Evolutionary conservation across 1,140 invertebrate species (phyloP).

Genomic region (Drosophila repletoides): DNA sequence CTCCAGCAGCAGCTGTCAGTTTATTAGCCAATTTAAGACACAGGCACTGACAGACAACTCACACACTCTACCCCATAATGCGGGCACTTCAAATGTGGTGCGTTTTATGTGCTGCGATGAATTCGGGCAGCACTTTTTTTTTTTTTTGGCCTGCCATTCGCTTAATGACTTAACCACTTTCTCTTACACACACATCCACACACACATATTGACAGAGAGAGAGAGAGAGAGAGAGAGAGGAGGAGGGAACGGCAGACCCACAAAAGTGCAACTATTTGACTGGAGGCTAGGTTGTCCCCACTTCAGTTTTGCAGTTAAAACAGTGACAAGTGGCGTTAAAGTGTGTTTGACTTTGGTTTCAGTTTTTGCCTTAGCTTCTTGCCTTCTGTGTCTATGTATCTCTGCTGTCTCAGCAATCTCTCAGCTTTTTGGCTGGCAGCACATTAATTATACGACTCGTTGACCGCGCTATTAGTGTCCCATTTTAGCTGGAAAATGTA

Average conservation of each 20-base stretch:
- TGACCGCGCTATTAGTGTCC: slow-evolving; percentile 70
- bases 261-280: slow-evolving; percentile 69
- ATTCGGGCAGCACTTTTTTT: slow-evolving; percentile 70
- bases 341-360: slow-evolving; percentile 71
- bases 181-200: slow-evolving; percentile 3
- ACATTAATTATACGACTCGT: slow-evolving; percentile 78
- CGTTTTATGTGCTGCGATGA: slow-evolving; percentile 79
- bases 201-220: neutral
- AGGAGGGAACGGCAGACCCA: slow-evolving; percentile 28
- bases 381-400: neutral
- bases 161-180: slow-evolving; percentile 61
- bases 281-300: slow-evolving; percentile 10
- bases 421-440: slow-evolving; percentile 39
- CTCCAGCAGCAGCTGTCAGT: slow-evolving; percentile 52
- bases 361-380: slow-evolving; percentile 39
- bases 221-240: neutral
- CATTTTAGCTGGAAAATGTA: slow-evolving; percentile 63
- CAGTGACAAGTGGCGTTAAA: slow-evolving; percentile 57
- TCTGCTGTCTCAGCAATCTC: slow-evolving; percentile 11
- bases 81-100: slow-evolving; percentile 52
- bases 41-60: slow-evolving; percentile 52
- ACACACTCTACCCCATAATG: slow-evolving; percentile 14
- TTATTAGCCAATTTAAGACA: slow-evolving; percentile 78
- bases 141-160: slow-evolving; percentile 65
- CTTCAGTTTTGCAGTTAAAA: slow-evolving; percentile 37